Evolutionary conservation across 2,113 vertebrate genomes (phyloP).

Genomic region (Lasiurus cinereus): DNA sequence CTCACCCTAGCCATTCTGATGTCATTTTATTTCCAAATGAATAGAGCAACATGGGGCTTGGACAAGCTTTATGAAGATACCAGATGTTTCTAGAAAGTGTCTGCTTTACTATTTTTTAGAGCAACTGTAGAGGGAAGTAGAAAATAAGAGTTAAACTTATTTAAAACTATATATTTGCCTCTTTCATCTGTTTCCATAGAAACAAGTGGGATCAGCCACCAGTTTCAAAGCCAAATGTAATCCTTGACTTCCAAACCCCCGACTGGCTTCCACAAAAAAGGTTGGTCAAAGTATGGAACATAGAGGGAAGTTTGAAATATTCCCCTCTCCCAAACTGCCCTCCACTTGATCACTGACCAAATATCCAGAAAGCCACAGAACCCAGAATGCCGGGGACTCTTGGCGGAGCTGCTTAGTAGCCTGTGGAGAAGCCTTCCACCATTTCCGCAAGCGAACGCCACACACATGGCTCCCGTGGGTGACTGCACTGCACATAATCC

Average conservation of each 20-base stretch:
- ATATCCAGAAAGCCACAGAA: neutral
- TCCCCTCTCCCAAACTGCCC: neutral
- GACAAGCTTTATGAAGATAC: neutral
- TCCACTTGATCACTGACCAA: neutral
- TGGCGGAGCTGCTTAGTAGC: neutral
- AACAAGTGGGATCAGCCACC: conserved; percentile 68
- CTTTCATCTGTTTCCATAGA: conserved; percentile 80
- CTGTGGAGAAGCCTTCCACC: neutral
- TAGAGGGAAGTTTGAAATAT: conserved; percentile 57
- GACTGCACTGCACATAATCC: neutral
- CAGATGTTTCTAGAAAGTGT: conserved; percentile 53
- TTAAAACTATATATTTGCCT: conserved; percentile 74
- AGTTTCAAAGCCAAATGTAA: conserved; percentile 64
- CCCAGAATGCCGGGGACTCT: neutral
- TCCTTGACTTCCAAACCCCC: conserved; percentile 45
- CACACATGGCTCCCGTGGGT: neutral
- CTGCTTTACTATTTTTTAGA: conserved; percentile 7
- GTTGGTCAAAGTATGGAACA: neutral
- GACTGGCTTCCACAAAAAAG: neutral
- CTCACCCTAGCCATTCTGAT: neutral
- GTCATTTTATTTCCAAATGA: neutral
- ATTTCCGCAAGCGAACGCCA: neutral
- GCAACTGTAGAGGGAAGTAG: conserved; percentile 69
- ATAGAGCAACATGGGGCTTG: neutral
- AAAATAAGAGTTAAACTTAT: conserved; percentile 47